Percentiles rank a stretch among this genome's conserved stretches.
phyloP scores from a whole-genome alignment of 2,888 invertebrate species.

The Halocaridina rubra region DNA sequence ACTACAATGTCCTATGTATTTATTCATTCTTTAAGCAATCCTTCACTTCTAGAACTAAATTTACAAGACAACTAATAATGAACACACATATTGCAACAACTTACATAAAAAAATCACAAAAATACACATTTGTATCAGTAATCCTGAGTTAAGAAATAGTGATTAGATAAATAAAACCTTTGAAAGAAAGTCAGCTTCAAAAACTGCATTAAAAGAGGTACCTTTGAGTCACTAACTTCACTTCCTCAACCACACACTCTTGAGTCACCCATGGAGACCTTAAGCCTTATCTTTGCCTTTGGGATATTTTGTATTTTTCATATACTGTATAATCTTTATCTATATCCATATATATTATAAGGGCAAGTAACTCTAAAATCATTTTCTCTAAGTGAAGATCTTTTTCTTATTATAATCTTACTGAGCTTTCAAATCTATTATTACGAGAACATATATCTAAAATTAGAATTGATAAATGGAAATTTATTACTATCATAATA shows the following conservation, averaged over 20 bases:
- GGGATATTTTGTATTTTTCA: not conserved
- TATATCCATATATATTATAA: too few species aligned
- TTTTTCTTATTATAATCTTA: too few species aligned
- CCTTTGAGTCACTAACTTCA: not conserved
- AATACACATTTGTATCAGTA: slow-evolving; percentile 50
- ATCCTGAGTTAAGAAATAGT: slow-evolving; percentile 43
- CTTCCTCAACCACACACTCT: not conserved
- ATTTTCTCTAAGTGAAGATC: too few species aligned
- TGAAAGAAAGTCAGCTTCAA: not conserved
- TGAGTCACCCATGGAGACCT: not conserved
- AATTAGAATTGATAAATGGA: too few species aligned
- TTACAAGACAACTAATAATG: slow-evolving; percentile 38
- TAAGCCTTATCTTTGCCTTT: not conserved
- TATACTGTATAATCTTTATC: too few species aligned
- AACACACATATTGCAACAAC: slow-evolving; percentile 54
- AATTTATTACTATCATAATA: too few species aligned
- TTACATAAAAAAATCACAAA: slow-evolving; percentile 45
- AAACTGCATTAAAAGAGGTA: not conserved
- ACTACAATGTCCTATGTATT: slow-evolving; percentile 23
- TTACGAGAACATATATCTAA: too few species aligned
- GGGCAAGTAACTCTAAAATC: too few species aligned
- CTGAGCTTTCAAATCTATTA: too few species aligned
- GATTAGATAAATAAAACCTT: too few species aligned
- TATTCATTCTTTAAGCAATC: slow-evolving; percentile 16
- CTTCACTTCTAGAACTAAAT: slow-evolving; percentile 39